A percentile compares a stretch with the other conserved stretches of the same genome.
These are phyloP conservation scores for Pristiophorus japonicus DNA, from an alignment of 2,113 vertebrate species.

Conservation along the genomic window DNA sequence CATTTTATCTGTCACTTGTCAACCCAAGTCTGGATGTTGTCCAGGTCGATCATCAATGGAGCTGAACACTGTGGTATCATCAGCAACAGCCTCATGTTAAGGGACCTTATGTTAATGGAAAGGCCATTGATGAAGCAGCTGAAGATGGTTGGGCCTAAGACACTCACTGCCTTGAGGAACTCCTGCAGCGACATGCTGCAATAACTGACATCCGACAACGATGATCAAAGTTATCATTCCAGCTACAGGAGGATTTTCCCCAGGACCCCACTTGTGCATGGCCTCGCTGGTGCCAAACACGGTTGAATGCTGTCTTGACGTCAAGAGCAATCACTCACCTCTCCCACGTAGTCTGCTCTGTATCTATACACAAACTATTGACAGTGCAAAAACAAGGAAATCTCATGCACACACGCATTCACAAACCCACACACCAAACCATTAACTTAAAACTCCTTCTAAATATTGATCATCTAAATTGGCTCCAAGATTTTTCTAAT, in stretches of 20 bases:
- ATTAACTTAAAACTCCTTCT: not conserved
- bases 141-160: not conserved
- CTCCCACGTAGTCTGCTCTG: not conserved
- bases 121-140: not conserved
- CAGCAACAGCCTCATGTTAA: not conserved
- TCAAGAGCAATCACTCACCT: not conserved
- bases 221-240: not conserved
- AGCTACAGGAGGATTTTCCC: not conserved
- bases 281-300: not conserved
- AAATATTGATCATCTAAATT: not conserved
- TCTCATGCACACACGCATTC: not conserved
- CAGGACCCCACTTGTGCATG: not conserved
- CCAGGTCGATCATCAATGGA: not conserved
- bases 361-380: not conserved
- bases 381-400: not conserved
- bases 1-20: not conserved
- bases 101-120: not conserved
- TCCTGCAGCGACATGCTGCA: not conserved
- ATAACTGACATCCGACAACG: not conserved
- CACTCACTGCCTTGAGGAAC: not conserved
- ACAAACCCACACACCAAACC: not conserved
- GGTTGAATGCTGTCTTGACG: not conserved
- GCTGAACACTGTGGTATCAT: not conserved
- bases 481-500: not conserved
- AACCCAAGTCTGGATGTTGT: not conserved